These are phyloP conservation scores for Oithona nana DNA, from an alignment of 2,888 invertebrate genomes.

Conservation along the genomic window DNA sequence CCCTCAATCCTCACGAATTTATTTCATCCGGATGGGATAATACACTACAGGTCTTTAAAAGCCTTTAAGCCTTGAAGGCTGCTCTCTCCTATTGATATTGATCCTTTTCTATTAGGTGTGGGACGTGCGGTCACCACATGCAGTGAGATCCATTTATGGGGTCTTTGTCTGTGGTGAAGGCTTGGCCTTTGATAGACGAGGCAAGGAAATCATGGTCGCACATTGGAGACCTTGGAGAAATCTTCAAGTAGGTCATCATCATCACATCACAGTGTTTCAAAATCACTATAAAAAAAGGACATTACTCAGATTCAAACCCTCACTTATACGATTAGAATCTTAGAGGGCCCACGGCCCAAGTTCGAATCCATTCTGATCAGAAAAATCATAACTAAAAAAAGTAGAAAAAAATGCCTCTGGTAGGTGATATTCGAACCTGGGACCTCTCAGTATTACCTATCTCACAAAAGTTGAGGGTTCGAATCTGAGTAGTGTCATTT, in stretches of 20 bases:
- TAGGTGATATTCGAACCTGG: too few species aligned
- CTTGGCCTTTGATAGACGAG: conserved; percentile 3
- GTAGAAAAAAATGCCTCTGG: too few species aligned
- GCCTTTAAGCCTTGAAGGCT: neutral
- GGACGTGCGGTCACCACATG: conserved; percentile 1
- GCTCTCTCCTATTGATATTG: neutral
- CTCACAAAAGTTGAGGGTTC: too few species aligned
- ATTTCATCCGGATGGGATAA: conserved; percentile 14
- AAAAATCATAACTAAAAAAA: too few species aligned
- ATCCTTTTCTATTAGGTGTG: neutral
- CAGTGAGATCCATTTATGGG: neutral
- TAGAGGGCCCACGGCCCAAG: too few species aligned
- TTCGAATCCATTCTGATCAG: too few species aligned
- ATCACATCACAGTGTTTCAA: too few species aligned
- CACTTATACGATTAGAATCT: too few species aligned
- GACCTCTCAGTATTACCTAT: too few species aligned
- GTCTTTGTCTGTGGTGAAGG: conserved; percentile 13
- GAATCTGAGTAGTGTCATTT: too few species aligned
- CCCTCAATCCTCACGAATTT: conserved; percentile 12
- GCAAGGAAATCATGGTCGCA: conserved; percentile 1
- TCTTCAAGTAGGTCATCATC: neutral
- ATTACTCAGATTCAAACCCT: too few species aligned
- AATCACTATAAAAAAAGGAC: too few species aligned
- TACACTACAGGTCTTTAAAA: neutral
- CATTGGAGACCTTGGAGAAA: conserved; percentile 2